A percentile compares a stretch with the other conserved stretches of the same genome.
Conservation (phyloP, 2,113 vertebrate species). For the Microtus ochrogaster region DNA sequence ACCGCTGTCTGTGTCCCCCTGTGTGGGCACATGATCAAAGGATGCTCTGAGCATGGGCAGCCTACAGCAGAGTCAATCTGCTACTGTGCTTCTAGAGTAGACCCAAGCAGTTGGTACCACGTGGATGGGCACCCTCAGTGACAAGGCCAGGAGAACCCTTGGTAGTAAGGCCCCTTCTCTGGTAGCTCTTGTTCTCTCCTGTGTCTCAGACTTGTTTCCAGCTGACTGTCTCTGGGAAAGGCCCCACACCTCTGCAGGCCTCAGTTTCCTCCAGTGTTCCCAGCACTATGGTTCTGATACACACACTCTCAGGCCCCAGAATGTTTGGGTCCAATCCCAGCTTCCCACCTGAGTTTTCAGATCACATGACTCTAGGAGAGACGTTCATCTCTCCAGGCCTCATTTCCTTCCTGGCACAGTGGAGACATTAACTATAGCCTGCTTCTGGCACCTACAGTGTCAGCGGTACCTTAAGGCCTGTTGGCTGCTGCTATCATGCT, state of each 20-base stretch:
- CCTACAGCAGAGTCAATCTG: background rate
- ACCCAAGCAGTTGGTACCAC: background rate
- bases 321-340: background rate
- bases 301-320: background rate
- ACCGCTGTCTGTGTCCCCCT: background rate
- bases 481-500: background rate
- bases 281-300: background rate
- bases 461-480: background rate
- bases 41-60: background rate
- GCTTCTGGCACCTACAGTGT: background rate
- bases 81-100: background rate
- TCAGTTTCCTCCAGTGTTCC: background rate
- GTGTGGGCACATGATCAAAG: background rate
- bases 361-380: background rate
- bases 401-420: background rate
- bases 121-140: background rate
- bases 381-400: background rate
- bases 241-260: background rate
- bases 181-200: background rate
- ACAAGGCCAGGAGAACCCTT: background rate
- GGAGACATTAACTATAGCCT: background rate
- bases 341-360: conserved; percentile 20
- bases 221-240: background rate
- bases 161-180: background rate
- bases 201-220: background rate